phyloP scores from a whole-genome alignment of 2,797 vertebrate genomes.

The Coccyzus lansbergi region DNA sequence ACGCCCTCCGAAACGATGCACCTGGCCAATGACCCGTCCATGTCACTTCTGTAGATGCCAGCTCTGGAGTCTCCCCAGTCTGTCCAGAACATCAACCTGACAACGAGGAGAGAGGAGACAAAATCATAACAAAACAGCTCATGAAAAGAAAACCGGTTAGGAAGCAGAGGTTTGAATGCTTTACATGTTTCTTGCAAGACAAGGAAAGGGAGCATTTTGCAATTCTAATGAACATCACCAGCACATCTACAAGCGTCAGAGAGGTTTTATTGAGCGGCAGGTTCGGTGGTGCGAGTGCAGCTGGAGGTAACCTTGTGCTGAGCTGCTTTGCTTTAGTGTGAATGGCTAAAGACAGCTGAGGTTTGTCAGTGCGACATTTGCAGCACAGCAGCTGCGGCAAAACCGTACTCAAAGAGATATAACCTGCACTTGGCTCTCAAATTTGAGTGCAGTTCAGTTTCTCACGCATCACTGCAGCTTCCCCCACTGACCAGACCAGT shows the following conservation, averaged over 20 bases:
- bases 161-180: background rate
- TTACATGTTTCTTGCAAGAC: background rate
- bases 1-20: slow-evolving; percentile 89
- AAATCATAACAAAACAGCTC: background rate
- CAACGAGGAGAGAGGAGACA: background rate
- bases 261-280: background rate
- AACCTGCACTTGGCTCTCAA: background rate
- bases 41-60: slow-evolving; percentile 90
- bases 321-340: background rate
- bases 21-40: slow-evolving; percentile 88
- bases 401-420: background rate
- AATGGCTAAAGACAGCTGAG: background rate
- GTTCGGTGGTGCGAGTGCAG: background rate
- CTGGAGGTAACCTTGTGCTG: background rate
- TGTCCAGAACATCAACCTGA: slow-evolving; percentile 98
- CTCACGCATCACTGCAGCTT: background rate
- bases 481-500: background rate
- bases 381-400: rapidly evolving
- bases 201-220: background rate
- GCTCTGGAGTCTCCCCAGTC: slow-evolving; percentile 94
- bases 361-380: background rate
- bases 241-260: background rate
- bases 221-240: background rate
- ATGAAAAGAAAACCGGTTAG: background rate
- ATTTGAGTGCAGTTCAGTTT: background rate